Base-by-base conservation (phyloP, 1,140 invertebrate species). In the Tetragonula clypearis region DNA sequence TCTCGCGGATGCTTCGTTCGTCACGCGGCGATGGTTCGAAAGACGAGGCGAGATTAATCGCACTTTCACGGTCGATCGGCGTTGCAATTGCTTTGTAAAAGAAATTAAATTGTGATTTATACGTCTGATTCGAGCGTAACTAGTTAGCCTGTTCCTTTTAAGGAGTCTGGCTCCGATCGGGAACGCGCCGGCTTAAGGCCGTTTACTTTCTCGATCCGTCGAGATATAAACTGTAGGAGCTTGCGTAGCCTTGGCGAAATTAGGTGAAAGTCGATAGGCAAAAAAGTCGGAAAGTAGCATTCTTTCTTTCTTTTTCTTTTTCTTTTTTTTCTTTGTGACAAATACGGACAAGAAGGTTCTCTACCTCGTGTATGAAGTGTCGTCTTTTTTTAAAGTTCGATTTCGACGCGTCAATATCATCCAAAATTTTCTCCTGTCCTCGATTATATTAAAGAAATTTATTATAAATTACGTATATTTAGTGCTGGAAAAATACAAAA, bases 71-170 rank as follows among this genome's bases (percentile, higher is more conserved):
- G 65, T 58, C 69, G 68, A 83, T 86, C 86, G 60, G 62, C 55
- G 87, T 68, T 65, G 77, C 87, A 75, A 79, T 68, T 69, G 75
- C 62, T 87, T 78, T 74, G 60, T 78, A 74, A 87, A 87, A 76
- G 66, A 88, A 85, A 87, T 85, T 21, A 41, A 41, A 41, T 71
- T 41, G 74, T 75, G 86, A 88, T 88, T 88, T 82, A 82, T 88
- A 79, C 80, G 75, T 83, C 68, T 49, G 75, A 41, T 72, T 76
- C 35, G 41, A 73, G 87, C 72, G 77, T 56, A 15, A 21, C 5
- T 30, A 21, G 56, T 19, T 49, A 41, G 19, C 49, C 19, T 23
- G 62, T 79, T 30, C 66, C 80, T 86, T 80, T 71, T 66, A 87
- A 78, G 69, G 65, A 88, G 19, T 53, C 11, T 8, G 41, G 62